Conservation (phyloP, 2,888 invertebrate genomes). For the Apoda limacodes region DNA sequence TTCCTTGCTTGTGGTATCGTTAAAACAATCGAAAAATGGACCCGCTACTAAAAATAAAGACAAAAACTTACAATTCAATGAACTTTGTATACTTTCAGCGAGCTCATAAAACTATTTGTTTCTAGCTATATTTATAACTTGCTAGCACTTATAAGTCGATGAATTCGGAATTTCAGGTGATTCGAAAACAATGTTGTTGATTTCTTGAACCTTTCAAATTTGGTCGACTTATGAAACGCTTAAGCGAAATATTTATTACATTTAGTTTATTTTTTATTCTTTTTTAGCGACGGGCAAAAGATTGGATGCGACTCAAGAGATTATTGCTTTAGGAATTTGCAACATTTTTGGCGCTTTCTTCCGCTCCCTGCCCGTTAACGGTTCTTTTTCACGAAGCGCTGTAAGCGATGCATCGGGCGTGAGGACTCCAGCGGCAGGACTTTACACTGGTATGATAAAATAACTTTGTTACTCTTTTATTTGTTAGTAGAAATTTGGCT, state of each 20-base stretch:
- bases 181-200: too few species aligned
- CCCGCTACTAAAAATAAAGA: too few species aligned
- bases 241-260: not conserved
- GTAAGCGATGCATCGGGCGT: constrained; percentile 86
- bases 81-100: too few species aligned
- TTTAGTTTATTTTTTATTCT: constrained; percentile 1
- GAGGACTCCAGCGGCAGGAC: constrained; percentile 78
- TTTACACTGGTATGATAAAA: constrained; percentile 72
- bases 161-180: too few species aligned
- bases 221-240: not conserved
- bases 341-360: constrained; percentile 81
- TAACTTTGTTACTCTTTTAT: constrained; percentile 1
- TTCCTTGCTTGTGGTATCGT: too few species aligned
- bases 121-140: too few species aligned
- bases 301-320: constrained; percentile 84
- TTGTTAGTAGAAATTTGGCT: too few species aligned
- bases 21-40: too few species aligned
- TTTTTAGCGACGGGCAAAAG: constrained; percentile 74
- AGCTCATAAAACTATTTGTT: too few species aligned
- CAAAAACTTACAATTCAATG: too few species aligned
- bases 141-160: too few species aligned
- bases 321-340: constrained; percentile 80
- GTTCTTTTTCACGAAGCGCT: constrained; percentile 80
- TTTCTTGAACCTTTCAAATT: not conserved
- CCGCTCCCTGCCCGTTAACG: constrained; percentile 82